Percentiles rank a stretch among this genome's conserved stretches.
These are phyloP conservation scores for Orchesellides sinensis DNA, from an alignment of 2,888 invertebrate genomes.

Conservation along the genomic window DNA sequence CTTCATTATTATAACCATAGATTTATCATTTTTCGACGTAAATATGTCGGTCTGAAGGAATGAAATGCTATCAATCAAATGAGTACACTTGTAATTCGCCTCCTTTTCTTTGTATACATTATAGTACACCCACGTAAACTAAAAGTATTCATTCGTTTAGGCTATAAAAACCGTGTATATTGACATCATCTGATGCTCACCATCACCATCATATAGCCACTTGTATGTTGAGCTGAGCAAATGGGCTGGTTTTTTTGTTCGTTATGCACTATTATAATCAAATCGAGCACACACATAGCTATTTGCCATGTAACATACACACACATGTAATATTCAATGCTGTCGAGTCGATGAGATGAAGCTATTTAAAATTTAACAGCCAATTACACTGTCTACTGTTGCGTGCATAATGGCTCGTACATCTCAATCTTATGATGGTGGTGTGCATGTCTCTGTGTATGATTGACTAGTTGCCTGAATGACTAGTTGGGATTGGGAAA, in stretches of 20 bases:
- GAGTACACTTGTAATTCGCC: slow-evolving; percentile 43
- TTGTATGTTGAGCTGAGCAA: slow-evolving; percentile 36
- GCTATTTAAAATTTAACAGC: slow-evolving; percentile 65
- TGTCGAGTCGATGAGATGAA: slow-evolving; percentile 52
- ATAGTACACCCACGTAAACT: background rate
- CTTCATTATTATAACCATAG: slow-evolving; percentile 39
- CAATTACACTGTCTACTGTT: slow-evolving; percentile 66
- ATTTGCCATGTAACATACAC: background rate
- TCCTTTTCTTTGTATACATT: background rate
- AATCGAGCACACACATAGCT: background rate
- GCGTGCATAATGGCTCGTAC: slow-evolving; percentile 55
- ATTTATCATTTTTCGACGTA: slow-evolving; percentile 60
- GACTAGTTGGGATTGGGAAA: slow-evolving; percentile 11
- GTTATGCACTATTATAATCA: too few species aligned
- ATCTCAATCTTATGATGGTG: slow-evolving; percentile 42
- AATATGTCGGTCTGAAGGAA: slow-evolving; percentile 49
- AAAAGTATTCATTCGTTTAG: background rate
- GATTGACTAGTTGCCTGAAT: slow-evolving; percentile 45
- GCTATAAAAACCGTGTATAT: background rate
- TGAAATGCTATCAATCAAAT: slow-evolving; percentile 60
- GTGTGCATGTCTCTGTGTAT: background rate
- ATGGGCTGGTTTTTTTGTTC: background rate
- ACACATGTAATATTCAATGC: background rate
- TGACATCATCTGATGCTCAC: slow-evolving; percentile 10
- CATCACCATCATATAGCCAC: too few species aligned